Evolutionary conservation across 2,888 invertebrate species (phyloP).

Genomic region (Eupeodes luniger): DNA sequence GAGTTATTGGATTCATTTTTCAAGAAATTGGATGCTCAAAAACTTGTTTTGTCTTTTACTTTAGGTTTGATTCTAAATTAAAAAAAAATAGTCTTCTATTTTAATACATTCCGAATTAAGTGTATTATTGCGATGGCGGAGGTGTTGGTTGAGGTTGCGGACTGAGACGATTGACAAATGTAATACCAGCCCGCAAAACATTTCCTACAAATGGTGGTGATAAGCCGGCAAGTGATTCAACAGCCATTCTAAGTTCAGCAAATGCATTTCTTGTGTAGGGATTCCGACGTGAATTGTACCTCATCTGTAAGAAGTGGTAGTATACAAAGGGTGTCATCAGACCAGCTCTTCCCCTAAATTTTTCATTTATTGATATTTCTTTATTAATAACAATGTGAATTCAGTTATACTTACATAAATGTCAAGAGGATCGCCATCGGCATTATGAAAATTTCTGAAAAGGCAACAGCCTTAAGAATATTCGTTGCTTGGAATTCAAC

Average conservation of each 20-base stretch:
- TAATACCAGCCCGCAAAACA: slow-evolving; percentile 87
- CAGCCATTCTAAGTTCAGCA: slow-evolving; percentile 91
- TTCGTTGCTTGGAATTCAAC: slow-evolving; percentile 96
- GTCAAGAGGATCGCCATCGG: slow-evolving; percentile 92
- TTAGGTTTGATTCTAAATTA: slow-evolving; percentile 53
- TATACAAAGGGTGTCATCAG: slow-evolving; percentile 97
- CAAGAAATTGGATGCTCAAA: not conserved
- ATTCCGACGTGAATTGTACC: slow-evolving; percentile 97
- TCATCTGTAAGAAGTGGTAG: slow-evolving; percentile 96
- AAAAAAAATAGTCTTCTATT: slow-evolving; percentile 64
- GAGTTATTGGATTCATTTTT: no score
- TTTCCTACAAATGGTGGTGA: slow-evolving; percentile 88
- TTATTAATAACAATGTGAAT: not conserved
- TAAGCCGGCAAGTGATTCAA: slow-evolving; percentile 89
- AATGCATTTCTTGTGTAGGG: slow-evolving; percentile 98
- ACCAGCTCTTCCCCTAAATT: slow-evolving; percentile 93
- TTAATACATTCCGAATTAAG: slow-evolving; percentile 42
- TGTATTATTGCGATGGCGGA: slow-evolving; percentile 77
- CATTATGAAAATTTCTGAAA: slow-evolving; percentile 96
- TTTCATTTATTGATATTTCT: slow-evolving; percentile 21
- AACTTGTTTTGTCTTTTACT: slow-evolving; percentile 28
- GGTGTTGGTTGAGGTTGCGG: slow-evolving; percentile 86
- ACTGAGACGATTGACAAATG: slow-evolving; percentile 90
- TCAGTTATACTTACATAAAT: slow-evolving; percentile 90
- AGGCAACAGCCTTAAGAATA: slow-evolving; percentile 95